Base-by-base conservation (phyloP, 2,888 invertebrate genomes). In the Horisme vitalbata region DNA sequence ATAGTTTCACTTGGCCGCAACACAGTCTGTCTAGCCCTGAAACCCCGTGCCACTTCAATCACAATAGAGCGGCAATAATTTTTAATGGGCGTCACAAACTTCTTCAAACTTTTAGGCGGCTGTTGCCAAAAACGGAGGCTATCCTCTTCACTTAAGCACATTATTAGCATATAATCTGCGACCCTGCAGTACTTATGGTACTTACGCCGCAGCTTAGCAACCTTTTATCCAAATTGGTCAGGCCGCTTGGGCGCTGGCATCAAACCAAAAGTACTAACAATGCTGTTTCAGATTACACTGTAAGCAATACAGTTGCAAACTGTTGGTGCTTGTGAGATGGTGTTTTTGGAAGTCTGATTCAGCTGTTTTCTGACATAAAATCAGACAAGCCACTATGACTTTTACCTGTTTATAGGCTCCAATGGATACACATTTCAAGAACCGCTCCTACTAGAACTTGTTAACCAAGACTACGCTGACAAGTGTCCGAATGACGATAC, bases 141-240 rank as follows among this genome's bases (percentile, higher is more conserved):
- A 44, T 57, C 35, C 48, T 44, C 47, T 52, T 51, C 53, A 54
- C 48, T 52, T 54, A 52, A 49, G 53, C 44, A 57, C 51, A 57
- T 54, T 52, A 57, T 57, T 57, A 54, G 51, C 54, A 57, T 54
- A 48, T 56, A 53, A 53, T 56, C 56, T 53, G 52, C 35, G 39
- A 46, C 55, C 46, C 45, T 47, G 44, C 28, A 43, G 51, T 55
- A 51, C 48, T 43, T 28, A 23, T 21, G 20, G 28, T 32, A 24
- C 48, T 48, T 20, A 24, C 23, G 44, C 20, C 28, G 23, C 41
- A 38, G 44, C 52, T 56, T 48, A 50, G 45, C 43, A 53, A 48
- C 49, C 55, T 58, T 58, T 60, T 53, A 60, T 28, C 48, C 48
- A 56, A 56, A 58, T 58, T 55, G 58, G 52, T 49, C 41, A 33